Evolutionary conservation across 2,113 vertebrate genomes (phyloP), one percentile per base, ranked within the genome.

Genomic region (Saguinus midas): DNA sequence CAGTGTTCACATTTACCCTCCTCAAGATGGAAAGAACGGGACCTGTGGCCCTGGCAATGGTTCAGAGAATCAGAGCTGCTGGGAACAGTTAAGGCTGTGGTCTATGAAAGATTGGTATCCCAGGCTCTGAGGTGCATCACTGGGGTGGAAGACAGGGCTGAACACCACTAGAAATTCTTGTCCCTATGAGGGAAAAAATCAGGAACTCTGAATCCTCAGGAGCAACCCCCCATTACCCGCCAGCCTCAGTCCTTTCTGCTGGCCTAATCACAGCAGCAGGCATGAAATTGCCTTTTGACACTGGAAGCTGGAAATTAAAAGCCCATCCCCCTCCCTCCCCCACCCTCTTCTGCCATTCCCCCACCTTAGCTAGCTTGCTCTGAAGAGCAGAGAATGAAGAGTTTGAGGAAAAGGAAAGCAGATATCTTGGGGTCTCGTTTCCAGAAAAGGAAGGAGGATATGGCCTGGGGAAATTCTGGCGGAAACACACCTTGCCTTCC

Each of bases 271-370:
- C 13, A 5, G 68, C 75, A 81, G 81, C 61, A 66, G 90, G 35
- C 84, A 70, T 84, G 92, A 97, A 98, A 97, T 95, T 90, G 89
- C 73, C 87, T 94, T 86, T 93, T 97, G 96, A 97, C 75, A 29
- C 75, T 97, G 72, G 7, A 68, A 50, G 64, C 4, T 85, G 75
- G 32, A 80, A 81, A 87, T 75, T n/a, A 73, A 96, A 94, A 45
- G 64, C 29, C 68, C 43, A 8, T 79, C 87, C 91, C 9, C 87
- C 40, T 58, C 68, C 32, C 25, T 12, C 8, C 35, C 43, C 14
- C 16, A 1, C 12, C 27, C 11, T 21, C 58, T 32, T 68, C 76
- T 29, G 57, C 55, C 79, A 78, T n/a, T 68, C 57, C 78, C 78
- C 72, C 8, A 2, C 37, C 57, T 88, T 0, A 48, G 84, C 55